These are phyloP conservation scores for Leptopilina syphax DNA, from an alignment of 2,888 invertebrate genomes.

Conservation along the genomic window DNA sequence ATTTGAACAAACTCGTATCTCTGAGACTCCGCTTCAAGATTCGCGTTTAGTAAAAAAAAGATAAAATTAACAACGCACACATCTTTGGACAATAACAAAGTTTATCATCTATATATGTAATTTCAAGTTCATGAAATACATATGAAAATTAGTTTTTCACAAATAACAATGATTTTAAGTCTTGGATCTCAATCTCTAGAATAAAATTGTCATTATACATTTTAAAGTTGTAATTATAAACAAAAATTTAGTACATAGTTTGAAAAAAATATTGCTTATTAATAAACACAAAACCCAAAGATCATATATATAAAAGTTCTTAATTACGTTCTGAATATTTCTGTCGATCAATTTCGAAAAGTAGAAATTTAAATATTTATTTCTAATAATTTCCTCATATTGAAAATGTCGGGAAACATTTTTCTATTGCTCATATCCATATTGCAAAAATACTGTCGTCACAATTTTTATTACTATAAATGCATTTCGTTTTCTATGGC, in stretches of 20 bases:
- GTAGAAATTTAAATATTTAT: background rate
- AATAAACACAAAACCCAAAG: background rate
- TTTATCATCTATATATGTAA: background rate
- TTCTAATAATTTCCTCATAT: background rate
- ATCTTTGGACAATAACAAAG: background rate
- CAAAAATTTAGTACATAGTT: too few relatives aligned
- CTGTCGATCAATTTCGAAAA: background rate
- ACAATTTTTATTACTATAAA: conserved; percentile 5
- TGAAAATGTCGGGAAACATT: background rate
- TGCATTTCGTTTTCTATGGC: background rate
- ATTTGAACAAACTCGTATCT: background rate
- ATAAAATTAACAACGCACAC: background rate
- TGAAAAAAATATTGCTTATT: background rate
- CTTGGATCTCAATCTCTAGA: too few relatives aligned
- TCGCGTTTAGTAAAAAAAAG: background rate
- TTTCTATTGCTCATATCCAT: background rate
- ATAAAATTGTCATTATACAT: too few relatives aligned
- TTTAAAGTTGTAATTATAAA: background rate
- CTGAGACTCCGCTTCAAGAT: conserved; percentile 18
- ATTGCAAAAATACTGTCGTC: conserved; percentile 25
- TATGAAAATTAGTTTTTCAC: too few relatives aligned
- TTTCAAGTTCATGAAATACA: too few relatives aligned
- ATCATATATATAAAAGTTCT: background rate
- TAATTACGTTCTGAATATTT: conserved; percentile 8
- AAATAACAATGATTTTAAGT: too few relatives aligned